Conservation (phyloP, 2,888 invertebrate genomes). For the Dilophus febrilis region DNA sequence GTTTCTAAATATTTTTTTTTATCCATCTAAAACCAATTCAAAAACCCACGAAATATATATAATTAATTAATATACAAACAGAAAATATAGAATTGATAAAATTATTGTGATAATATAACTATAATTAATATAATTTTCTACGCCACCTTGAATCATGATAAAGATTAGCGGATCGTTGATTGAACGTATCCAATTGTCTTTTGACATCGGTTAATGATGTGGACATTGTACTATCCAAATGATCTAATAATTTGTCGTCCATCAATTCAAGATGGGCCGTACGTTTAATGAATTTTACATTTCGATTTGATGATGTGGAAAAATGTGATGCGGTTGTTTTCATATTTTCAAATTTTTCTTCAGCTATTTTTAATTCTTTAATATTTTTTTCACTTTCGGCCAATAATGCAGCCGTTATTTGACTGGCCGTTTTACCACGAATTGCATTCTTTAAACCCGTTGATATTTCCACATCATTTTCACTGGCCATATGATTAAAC, state of each 20-base stretch:
- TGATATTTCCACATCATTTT: conserved; percentile 32
- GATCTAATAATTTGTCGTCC: conserved; percentile 27
- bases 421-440: conserved; percentile 58
- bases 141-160: conserved; percentile 7
- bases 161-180: conserved; percentile 3
- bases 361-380: conserved; percentile 17
- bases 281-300: conserved; percentile 19
- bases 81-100: not conserved
- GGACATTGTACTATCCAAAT: conserved; percentile 27
- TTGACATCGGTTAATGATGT: conserved; percentile 26
- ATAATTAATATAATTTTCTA: conserved; percentile 1
- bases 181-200: conserved; percentile 3
- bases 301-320: conserved; percentile 19
- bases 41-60: not conserved
- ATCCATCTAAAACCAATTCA: not conserved
- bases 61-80: not conserved
- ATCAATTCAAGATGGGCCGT: conserved; percentile 24
- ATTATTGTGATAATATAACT: too few species aligned
- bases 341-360: conserved; percentile 13
- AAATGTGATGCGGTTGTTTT: not conserved
- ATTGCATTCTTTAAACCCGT: conserved; percentile 34
- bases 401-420: conserved; percentile 48
- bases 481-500: not conserved
- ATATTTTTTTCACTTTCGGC: conserved; percentile 37
- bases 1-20: not conserved